A percentile compares a stretch with the other conserved stretches of the same genome.
These are phyloP conservation scores for Bettongia penicillata DNA, from an alignment of 2,113 vertebrate species.

Conservation along the genomic window DNA sequence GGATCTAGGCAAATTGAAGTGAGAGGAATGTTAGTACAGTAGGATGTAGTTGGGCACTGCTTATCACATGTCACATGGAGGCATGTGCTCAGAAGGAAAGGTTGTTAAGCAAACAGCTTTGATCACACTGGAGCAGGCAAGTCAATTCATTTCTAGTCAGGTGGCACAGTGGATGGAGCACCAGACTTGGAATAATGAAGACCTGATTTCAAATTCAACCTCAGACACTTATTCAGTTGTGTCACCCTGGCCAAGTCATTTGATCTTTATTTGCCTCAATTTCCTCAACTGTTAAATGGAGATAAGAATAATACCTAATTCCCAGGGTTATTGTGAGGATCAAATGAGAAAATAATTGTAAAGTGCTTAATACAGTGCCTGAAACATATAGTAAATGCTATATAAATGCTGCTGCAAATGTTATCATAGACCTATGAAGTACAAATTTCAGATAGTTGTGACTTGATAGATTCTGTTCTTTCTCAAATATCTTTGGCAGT, in stretches of 20 bases:
- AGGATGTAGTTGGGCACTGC: no score
- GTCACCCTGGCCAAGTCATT: neutral
- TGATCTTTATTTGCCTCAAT: neutral
- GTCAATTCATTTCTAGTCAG: neutral
- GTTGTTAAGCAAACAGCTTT: neutral
- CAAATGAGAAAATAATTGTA: neutral
- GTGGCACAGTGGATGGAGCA: no score
- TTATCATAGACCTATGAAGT: neutral
- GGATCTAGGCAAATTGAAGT: no score
- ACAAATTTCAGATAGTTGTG: neutral
- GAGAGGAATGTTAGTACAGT: no score
- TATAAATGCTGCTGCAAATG: neutral
- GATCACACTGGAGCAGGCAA: neutral
- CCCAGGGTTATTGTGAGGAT: no score
- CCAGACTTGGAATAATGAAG: no score
- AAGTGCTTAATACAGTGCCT: neutral
- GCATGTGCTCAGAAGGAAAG: neutral
- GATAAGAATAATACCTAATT: neutral
- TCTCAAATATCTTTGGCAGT: neutral
- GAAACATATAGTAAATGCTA: neutral
- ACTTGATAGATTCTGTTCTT: neutral
- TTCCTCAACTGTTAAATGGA: neutral
- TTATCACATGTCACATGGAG: no score
- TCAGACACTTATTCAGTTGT: neutral
- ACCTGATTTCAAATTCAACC: neutral